phyloP scores from a whole-genome alignment of 1,140 invertebrate species.

The Cataglyphis hispanica region DNA sequence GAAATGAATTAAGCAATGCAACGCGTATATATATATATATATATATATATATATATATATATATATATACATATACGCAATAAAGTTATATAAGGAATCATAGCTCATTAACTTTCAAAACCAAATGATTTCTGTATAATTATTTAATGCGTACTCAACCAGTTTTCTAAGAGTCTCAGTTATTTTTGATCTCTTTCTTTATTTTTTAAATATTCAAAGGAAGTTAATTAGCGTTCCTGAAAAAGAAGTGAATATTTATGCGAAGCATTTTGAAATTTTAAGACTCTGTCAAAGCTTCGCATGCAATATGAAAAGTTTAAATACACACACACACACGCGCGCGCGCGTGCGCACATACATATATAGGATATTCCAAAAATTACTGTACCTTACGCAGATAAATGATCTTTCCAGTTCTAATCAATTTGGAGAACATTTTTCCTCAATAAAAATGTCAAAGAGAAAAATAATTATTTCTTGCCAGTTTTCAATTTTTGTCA shows the following conservation, averaged over 20 bases:
- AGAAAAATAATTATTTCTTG: too few relatives aligned
- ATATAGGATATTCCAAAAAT: background rate
- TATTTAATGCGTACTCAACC: too few relatives aligned
- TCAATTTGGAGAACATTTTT: too few relatives aligned
- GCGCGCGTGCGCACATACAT: too few relatives aligned
- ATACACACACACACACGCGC: background rate
- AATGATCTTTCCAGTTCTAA: background rate
- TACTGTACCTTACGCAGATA: background rate
- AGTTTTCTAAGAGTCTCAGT: background rate
- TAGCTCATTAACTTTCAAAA: conserved; percentile 22
- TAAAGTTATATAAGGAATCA: conserved; percentile 1
- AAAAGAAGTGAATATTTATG: conserved; percentile 21
- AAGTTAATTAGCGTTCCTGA: background rate
- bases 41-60: too few relatives aligned
- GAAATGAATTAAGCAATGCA: conserved; percentile 19
- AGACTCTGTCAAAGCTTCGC: background rate
- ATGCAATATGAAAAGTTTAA: background rate
- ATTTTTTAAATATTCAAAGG: background rate
- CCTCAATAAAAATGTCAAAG: too few relatives aligned
- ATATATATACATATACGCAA: background rate
- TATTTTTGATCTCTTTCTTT: background rate
- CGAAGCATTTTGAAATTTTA: conserved; percentile 22
- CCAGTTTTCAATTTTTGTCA: too few relatives aligned
- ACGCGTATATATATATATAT: too few relatives aligned
- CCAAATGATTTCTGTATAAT: conserved; percentile 8